A percentile compares a stretch with the other conserved stretches of the same genome.
Evolutionary conservation across 1,140 invertebrate species (phyloP).

Genomic region (Acromyrmex charruanus): DNA sequence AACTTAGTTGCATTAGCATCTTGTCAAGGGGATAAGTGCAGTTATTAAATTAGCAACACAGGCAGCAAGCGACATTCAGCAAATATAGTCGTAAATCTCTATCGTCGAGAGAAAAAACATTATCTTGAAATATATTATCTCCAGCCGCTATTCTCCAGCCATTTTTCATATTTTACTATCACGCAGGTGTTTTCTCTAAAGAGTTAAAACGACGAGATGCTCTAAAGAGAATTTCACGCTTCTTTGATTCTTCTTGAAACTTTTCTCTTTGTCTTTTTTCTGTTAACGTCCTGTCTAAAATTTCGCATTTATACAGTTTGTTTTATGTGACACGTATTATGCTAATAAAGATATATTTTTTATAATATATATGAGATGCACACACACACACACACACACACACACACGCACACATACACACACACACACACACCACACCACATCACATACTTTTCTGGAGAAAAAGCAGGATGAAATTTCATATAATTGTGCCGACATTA

Average conservation of each 20-base stretch:
- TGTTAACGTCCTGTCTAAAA: conserved; percentile 10
- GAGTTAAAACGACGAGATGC: not conserved
- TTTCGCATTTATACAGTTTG: conserved; percentile 34
- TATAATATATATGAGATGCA: not conserved
- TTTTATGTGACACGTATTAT: conserved; percentile 7
- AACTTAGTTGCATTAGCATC: not conserved
- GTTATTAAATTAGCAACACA: conserved; percentile 23
- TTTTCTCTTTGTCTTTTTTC: conserved; percentile 18
- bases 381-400: no score
- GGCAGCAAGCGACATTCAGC: not conserved
- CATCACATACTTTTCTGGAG: not conserved
- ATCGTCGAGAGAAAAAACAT: not conserved
- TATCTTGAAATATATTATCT: conserved; percentile 32
- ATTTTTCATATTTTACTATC: conserved; percentile 52
- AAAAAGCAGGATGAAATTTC: conserved; percentile 5
- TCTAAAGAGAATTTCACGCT: conserved; percentile 37
- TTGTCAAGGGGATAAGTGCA: not conserved
- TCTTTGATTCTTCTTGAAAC: not conserved
- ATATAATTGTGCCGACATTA: not conserved
- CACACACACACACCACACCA: no score
- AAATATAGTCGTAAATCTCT: conserved; percentile 35
- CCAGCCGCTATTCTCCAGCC: not conserved
- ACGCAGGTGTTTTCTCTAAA: conserved; percentile 4
- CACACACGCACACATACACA: no score
- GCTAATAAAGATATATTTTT: conserved; percentile 10